Evolutionary conservation across 2,888 invertebrate genomes (phyloP), one percentile per base, ranked within the genome.

Genomic region (Cordylochernes scorpioides): DNA sequence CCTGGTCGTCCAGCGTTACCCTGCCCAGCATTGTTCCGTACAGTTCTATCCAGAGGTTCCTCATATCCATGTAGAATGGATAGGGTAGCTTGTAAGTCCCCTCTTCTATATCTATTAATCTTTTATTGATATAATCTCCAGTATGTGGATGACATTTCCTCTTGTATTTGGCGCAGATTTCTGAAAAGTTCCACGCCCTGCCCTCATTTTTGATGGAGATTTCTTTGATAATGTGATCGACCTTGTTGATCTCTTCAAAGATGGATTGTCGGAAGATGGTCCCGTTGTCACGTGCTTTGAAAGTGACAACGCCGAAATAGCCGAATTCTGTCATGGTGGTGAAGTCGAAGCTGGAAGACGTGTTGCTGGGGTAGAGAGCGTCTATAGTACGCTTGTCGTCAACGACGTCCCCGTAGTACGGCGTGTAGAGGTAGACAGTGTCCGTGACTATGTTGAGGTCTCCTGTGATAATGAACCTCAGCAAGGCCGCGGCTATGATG

Each of bases 1-100:
- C 68, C 42, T 77, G 71, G 34, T 73, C 71, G 28, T 60, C 60
- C 14, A 78, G 61, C 43, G 66, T 64, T 1, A 77, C 70, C 0
- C 80, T 82, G 2, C 84, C 84, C 50, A 86, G 78, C 56, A 68
- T 80, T 1, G 82, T 73, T 0, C 78, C 78, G 50, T 80, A 73
- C 12, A 75, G 38, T 1, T 77, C 75, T 0, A 71, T 67, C 47
- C 78, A 74, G 69, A 73, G 78, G 6, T 75, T 77, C 16, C 70
- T 69, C 1, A 77, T 77, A 54, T 80, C 78, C 51, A 80, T 69
- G 71, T 74, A 77, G 42, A 78, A 61, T 3, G 82, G 82, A 54
- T 78, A 82, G 10, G 77, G 75, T 29, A 82, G 57, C 6, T 22
- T 22, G 12, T 14, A 13, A 12, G 22, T 22, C 5, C 22, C 5